phyloP scores from a whole-genome alignment of 92 coral and sea anemone genomes.

The Phenganax stokvisi region DNA sequence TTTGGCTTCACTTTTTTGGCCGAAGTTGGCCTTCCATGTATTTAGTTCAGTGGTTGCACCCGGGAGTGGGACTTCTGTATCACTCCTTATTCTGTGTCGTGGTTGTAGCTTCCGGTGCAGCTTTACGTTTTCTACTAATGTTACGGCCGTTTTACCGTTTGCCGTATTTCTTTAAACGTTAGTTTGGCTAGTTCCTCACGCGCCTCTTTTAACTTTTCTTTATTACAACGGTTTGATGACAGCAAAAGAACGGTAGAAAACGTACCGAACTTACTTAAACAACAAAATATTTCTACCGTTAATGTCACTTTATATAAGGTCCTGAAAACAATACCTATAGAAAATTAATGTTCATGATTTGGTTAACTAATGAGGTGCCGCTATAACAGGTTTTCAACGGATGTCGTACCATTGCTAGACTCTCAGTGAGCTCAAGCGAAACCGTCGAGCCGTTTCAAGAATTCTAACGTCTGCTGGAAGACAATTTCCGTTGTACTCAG shows the following conservation, averaged over 20 bases:
- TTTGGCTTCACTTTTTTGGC: too few species aligned
- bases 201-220: neutral
- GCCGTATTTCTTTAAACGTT: neutral
- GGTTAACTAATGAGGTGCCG: too few species aligned
- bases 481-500: too few species aligned
- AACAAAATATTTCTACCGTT: neutral
- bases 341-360: conserved; percentile 8
- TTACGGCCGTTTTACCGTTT: neutral
- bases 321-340: neutral
- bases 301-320: neutral
- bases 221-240: neutral
- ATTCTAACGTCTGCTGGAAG: too few species aligned
- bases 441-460: too few species aligned
- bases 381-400: too few species aligned
- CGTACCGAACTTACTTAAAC: conserved; percentile 1
- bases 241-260: conserved; percentile 3
- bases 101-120: neutral
- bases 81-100: neutral
- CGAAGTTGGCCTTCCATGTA: too few species aligned
- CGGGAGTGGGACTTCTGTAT: too few species aligned
- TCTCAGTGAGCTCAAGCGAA: too few species aligned
- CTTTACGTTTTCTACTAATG: conserved; percentile 1
- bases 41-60: too few species aligned
- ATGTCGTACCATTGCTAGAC: too few species aligned
- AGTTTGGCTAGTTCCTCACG: conserved; percentile 1